Conservation (phyloP, 2,797 vertebrate genomes). For the Chrysolophus pictus region DNA sequence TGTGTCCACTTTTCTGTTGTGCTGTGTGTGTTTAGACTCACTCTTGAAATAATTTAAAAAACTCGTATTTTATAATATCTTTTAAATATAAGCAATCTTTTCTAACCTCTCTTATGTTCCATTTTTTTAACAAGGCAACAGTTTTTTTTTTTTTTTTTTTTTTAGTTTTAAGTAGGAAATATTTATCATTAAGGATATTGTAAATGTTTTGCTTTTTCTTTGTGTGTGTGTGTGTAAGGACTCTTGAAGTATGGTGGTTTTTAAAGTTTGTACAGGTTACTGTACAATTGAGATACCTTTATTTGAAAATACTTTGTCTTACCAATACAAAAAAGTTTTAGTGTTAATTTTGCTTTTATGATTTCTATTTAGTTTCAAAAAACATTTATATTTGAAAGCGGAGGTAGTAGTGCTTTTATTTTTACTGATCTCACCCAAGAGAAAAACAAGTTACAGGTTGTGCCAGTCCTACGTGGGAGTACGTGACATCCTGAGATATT, state of each 20-base stretch:
- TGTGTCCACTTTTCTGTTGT: neutral
- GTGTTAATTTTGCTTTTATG: neutral
- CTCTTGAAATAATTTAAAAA: neutral
- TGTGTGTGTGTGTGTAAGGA: neutral
- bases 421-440: neutral
- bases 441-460: neutral
- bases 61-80: neutral
- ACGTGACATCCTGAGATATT: neutral
- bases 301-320: neutral
- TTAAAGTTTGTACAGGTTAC: neutral
- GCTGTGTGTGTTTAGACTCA: neutral
- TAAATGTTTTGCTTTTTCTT: neutral
- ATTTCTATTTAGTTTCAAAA: neutral
- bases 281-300: neutral
- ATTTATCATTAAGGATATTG: neutral
- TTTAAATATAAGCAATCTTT: no score
- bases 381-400: neutral
- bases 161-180: neutral
- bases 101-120: neutral
- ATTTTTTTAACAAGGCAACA: neutral
- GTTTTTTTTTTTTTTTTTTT: neutral
- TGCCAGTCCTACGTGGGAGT: neutral
- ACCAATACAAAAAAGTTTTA: fast-evolving
- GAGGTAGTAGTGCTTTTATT: neutral
- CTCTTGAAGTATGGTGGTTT: neutral